Evolutionary conservation across 1,140 invertebrate species (phyloP).

Genomic region (Stegodyphus mimosarum): DNA sequence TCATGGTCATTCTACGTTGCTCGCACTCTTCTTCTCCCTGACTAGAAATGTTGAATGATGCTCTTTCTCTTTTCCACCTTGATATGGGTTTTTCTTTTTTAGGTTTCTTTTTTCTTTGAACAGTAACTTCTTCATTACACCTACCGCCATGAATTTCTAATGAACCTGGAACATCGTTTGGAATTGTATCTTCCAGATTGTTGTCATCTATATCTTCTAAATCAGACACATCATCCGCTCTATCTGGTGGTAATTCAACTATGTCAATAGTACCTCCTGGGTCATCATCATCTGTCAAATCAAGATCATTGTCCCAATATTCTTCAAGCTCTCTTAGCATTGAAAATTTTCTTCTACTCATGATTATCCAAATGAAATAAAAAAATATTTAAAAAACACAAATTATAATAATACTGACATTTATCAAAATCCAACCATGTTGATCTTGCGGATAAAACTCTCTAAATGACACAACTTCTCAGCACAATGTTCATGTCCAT

Average conservation of each 20-base stretch:
- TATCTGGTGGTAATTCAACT: slow-evolving; percentile 13
- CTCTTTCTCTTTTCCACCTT: slow-evolving; percentile 16
- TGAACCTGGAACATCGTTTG: slow-evolving; percentile 36
- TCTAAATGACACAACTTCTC: slow-evolving; percentile 9
- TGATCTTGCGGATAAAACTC: no score
- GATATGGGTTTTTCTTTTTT: slow-evolving; percentile 13
- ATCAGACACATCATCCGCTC: slow-evolving; percentile 15
- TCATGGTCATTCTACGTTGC: slow-evolving; percentile 15
- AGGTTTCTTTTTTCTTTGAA: no score
- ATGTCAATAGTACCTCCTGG: slow-evolving; percentile 9
- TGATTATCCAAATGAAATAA: no score
- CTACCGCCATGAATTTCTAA: slow-evolving; percentile 18
- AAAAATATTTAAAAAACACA: no score
- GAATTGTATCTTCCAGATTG: slow-evolving; percentile 34
- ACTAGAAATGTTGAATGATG: slow-evolving; percentile 16
- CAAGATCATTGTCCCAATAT: no score
- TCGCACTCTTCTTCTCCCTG: slow-evolving; percentile 15
- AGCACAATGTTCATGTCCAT: slow-evolving; percentile 18
- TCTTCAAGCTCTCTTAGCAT: no score
- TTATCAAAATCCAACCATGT: no score
- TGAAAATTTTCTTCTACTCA: no score
- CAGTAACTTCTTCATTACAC: slow-evolving; percentile 19
- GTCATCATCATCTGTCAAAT: no score
- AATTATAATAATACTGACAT: no score
- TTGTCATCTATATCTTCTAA: slow-evolving; percentile 1